These are phyloP conservation scores for Malurus leucopterus DNA, from an alignment of 2,797 vertebrate genomes.

Conservation along the genomic window DNA sequence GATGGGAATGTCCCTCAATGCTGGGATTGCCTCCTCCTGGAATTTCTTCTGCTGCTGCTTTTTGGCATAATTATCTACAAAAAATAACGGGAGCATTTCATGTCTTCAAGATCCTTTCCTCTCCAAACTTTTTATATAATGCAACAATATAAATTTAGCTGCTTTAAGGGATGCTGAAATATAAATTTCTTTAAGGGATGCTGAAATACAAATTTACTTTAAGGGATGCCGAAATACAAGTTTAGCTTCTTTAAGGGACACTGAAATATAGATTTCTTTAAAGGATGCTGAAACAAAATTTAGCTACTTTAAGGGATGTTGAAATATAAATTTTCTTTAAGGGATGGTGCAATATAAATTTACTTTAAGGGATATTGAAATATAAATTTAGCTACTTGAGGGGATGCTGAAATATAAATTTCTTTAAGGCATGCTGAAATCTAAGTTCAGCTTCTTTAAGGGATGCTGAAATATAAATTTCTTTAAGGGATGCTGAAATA, in stretches of 20 bases:
- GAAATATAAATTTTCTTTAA: too few species aligned
- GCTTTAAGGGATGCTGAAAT: not conserved
- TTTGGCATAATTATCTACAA: slow-evolving; percentile 83
- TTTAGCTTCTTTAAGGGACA: too few species aligned
- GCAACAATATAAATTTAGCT: not conserved
- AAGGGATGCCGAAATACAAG: too few species aligned
- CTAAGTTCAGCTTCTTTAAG: not conserved
- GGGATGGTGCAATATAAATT: too few species aligned
- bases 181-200: too few species aligned
- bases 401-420: not conserved
- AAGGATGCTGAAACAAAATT: too few species aligned
- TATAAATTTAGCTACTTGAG: too few species aligned
- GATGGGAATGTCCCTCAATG: slow-evolving; percentile 84
- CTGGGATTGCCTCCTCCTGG: slow-evolving; percentile 80
- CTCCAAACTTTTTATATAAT: not conserved
- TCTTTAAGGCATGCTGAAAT: not conserved
- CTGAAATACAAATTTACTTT: too few species aligned
- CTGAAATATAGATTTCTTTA: too few species aligned
- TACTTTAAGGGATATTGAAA: too few species aligned
- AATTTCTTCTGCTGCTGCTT: slow-evolving; percentile 74
- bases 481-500: not conserved
- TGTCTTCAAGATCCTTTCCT: not conserved
- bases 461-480: not conserved
- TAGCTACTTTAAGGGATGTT: too few species aligned
- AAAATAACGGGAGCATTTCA: not conserved